A percentile compares a stretch with the other conserved stretches of the same genome.
Evolutionary conservation across 2,888 invertebrate species (phyloP).

Genomic region (Plutella xylostella): DNA sequence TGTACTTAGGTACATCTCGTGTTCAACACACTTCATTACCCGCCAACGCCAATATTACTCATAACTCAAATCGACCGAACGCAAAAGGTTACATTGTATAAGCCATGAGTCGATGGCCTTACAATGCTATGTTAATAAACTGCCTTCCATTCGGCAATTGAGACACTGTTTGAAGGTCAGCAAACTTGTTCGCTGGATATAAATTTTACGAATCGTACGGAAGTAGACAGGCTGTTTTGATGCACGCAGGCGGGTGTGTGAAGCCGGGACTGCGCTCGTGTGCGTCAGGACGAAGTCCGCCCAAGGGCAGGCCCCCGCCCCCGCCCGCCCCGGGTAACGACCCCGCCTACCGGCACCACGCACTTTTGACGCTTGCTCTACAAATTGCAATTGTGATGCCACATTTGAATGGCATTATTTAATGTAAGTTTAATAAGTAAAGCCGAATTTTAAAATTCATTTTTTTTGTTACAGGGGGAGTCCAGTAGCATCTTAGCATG

Average conservation of each 20-base stretch:
- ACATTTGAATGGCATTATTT: too few species aligned
- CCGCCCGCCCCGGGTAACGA: slow-evolving; percentile 45
- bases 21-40: too few species aligned
- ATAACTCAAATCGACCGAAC: too few species aligned
- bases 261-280: slow-evolving; percentile 13
- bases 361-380: too few species aligned
- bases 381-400: too few species aligned
- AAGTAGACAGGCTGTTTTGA: slow-evolving; percentile 19
- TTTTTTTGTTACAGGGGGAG: too few species aligned
- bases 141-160: not conserved
- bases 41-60: too few species aligned
- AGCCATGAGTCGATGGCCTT: slow-evolving; percentile 29
- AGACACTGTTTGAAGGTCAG: slow-evolving; percentile 36
- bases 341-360: slow-evolving; percentile 37
- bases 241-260: not conserved
- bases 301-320: slow-evolving; percentile 60
- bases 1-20: too few species aligned
- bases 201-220: slow-evolving; percentile 24
- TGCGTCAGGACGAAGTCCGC: slow-evolving; percentile 50
- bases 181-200: slow-evolving; percentile 33
- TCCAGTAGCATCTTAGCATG: too few species aligned
- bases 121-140: slow-evolving; percentile 3
- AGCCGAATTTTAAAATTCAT: too few species aligned
- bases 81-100: too few species aligned
- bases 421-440: too few species aligned